These are phyloP conservation scores for Hyaena hyaena DNA, from an alignment of 2,113 vertebrate species.

Conservation along the genomic window DNA sequence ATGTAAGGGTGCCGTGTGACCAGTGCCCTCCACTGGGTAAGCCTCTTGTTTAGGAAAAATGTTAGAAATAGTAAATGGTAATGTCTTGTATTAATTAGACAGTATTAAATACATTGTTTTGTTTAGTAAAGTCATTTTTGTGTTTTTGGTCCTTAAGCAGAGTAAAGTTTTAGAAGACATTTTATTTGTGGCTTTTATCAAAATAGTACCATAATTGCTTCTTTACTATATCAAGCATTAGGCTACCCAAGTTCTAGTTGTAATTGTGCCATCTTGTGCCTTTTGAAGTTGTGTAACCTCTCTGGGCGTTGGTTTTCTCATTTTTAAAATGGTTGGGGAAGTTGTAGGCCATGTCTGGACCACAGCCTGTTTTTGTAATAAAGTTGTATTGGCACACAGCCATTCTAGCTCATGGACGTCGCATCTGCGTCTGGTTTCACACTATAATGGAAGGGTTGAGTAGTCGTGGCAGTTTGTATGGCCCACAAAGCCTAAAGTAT, in stretches of 20 bases:
- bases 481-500: not conserved
- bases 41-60: not conserved
- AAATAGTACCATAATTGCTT: not conserved
- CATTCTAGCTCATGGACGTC: not conserved
- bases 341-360: not conserved
- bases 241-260: not conserved
- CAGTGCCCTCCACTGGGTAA: not conserved
- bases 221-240: not conserved
- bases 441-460: not conserved
- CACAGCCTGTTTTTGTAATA: not conserved
- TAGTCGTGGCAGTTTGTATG: not conserved
- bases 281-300: slow-evolving; percentile 27
- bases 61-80: not conserved
- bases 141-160: not conserved
- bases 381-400: not conserved
- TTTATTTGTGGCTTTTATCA: slow-evolving; percentile 16
- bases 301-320: not conserved
- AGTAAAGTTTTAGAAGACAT: not conserved
- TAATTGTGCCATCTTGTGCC: not conserved
- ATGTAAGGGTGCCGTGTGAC: too few relatives aligned
- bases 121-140: not conserved
- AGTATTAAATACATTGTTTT: not conserved
- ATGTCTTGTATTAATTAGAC: not conserved
- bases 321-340: slow-evolving; percentile 4
- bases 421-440: not conserved